Evolutionary conservation across 2,888 invertebrate species (phyloP), one percentile per base, ranked within the genome.

Genomic region (Drepanosiphum platanoidis): DNA sequence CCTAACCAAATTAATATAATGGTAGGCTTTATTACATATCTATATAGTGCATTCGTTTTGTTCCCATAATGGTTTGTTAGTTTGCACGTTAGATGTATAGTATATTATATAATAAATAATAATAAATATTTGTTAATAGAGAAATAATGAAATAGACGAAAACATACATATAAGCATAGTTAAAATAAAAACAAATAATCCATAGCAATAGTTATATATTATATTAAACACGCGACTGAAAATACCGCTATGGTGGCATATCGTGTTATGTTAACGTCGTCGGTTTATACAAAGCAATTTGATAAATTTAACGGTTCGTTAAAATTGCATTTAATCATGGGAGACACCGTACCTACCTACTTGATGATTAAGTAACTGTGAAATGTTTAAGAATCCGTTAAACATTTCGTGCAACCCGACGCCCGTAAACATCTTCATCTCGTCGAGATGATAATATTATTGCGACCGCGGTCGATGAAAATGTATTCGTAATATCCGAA

Each of bases 401-500:
- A 42, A 52, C 22, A 52, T 52, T 52, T 52, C 0, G 15, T 7
- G 22, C 52, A 18, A n/a, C 18, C 52, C 15, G 22, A 18, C 2
- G 22, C 4, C 4, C 8, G 42, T 13, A 42, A 42, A 42, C 42
- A 42, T 8, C 42, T 42, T 42, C 11, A n/a, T n/a, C n/a, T n/a
- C n/a, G n/a, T n/a, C n/a, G n/a, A n/a, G 39, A 39, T 9, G 39
- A 39, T 9, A 39, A 39, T 39, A 39, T 9, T 39, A 39, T 39
- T 52, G 34, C 7, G 70, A n/a, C 22, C 70, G 36, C 34, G 22
- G 18, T 32, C 3, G 66, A 46, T 68, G 30, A 46, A 66, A 79
- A 68, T 68, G 79, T 70, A 80, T 66, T 66, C 46, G 52, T 71
- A n/a, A n/a, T 74, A n/a, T 74, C 46, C 42, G n/a, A 64, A 39